Conservation (phyloP, 2,888 invertebrate genomes). For the Cephus spinipes region DNA sequence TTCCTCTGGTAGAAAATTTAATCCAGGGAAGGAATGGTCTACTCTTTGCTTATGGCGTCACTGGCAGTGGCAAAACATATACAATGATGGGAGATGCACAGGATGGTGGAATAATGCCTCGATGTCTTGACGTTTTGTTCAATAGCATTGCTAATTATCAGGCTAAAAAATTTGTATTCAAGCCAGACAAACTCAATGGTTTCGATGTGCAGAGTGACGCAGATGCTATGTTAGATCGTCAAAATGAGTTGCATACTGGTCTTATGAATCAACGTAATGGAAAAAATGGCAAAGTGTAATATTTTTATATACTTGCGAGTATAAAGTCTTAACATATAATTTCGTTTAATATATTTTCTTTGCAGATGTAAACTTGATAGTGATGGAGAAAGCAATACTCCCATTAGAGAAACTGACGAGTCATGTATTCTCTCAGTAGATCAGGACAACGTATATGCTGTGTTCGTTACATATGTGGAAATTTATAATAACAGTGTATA, state of each 20-base stretch:
- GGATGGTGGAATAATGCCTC: slow-evolving; percentile 88
- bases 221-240: slow-evolving; percentile 86
- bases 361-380: slow-evolving; percentile 68
- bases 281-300: slow-evolving; percentile 62
- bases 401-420: slow-evolving; percentile 52
- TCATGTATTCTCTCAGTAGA: slow-evolving; percentile 69
- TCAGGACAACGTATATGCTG: slow-evolving; percentile 76
- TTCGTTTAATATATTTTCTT: slow-evolving; percentile 3
- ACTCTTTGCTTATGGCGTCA: slow-evolving; percentile 98
- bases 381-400: slow-evolving; percentile 59
- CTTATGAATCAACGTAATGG: slow-evolving; percentile 49
- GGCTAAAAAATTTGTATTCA: slow-evolving; percentile 90
- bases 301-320: neutral
- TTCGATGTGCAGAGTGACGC: slow-evolving; percentile 91
- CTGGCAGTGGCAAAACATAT: slow-evolving; percentile 96
- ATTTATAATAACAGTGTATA: no score
- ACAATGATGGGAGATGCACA: slow-evolving; percentile 87
- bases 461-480: no score
- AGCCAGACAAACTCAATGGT: slow-evolving; percentile 93
- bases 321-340: neutral
- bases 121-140: slow-evolving; percentile 92
- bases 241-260: slow-evolving; percentile 69
- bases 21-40: slow-evolving; percentile 92
- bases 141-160: slow-evolving; percentile 88
- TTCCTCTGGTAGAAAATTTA: slow-evolving; percentile 88